Evolutionary conservation across 2,797 vertebrate species (phyloP), one percentile per base, ranked within the genome.

Genomic region (Yasuhikotakia modesta): DNA sequence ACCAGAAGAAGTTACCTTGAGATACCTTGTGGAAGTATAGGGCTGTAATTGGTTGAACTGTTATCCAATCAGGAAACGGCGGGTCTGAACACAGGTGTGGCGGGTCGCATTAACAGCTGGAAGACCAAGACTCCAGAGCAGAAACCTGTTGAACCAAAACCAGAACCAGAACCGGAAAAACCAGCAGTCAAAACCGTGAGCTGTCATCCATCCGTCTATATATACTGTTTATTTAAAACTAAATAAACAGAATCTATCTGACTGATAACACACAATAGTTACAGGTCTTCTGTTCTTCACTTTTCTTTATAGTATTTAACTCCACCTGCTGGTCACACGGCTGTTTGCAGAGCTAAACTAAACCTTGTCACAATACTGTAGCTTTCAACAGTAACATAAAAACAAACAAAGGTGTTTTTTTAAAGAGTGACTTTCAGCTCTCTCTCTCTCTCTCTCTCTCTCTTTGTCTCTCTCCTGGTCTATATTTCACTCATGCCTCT

Each of bases 81-180:
- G 66, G 92, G 91, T 1, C 82, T 96, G 86, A 98, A 95, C 87
- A 93, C 94, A 55, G 95, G 95, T 0, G 94, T 95, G 70, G 89
- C 95, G 0, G 96, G 95, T 85, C 96, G 96, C 58, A 93, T 95
- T 89, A 97, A 90, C 0, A 95, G 95, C 83, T 96, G 95, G 95
- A 91, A 94, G 86, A 93, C 93, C 60, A 98, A 97, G 86, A 93
- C 93, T 75, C 94, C 94, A 94, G 43, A 87, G 86, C 77, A 93
- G 81, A 89, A 94, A 91, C 87, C 92, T 0, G 84, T 91, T 8
- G 91, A 93, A 87, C 86, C 90, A 76, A 94, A 93, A 73, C 92
- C 94, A 81, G 89, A 81, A 68, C 88, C 89, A 5, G 82, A 83
- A 60, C 60, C 86, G 24, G 77, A 88, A 16, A 81, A 85, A 55